Evolutionary conservation across 1,140 invertebrate species (phyloP).

Genomic region (Drosophila pachea): DNA sequence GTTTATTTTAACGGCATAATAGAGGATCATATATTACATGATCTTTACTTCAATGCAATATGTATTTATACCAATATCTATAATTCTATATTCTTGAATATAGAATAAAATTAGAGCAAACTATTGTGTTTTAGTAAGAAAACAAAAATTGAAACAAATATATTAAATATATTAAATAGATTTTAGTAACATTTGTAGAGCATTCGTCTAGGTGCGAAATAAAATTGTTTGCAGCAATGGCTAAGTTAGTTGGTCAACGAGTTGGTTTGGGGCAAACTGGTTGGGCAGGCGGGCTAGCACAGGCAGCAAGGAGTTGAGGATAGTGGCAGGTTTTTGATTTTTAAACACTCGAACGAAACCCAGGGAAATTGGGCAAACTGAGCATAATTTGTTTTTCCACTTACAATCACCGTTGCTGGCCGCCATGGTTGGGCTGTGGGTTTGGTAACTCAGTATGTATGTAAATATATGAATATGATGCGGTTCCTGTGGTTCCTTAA

Average conservation of each 20-base stretch:
- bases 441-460: conserved; percentile 28
- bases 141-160: too few species aligned
- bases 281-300: conserved; percentile 12
- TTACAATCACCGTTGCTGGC: conserved; percentile 70
- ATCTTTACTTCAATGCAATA: too few species aligned
- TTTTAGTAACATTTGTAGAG: too few species aligned
- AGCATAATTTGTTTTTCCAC: conserved; percentile 33
- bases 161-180: too few species aligned
- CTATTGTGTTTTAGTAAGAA: too few species aligned
- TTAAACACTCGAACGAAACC: neutral
- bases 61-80: too few species aligned
- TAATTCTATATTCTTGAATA: too few species aligned
- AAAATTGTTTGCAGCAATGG: too few species aligned
- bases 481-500: conserved; percentile 66
- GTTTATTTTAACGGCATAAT: too few species aligned
- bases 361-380: neutral
- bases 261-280: conserved; percentile 12
- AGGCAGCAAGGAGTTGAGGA: conserved; percentile 7
- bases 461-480: conserved; percentile 25
- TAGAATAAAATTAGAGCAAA: too few species aligned
- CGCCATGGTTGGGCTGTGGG: conserved; percentile 54
- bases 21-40: too few species aligned
- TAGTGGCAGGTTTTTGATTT: neutral
- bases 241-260: neutral
- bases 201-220: too few species aligned